phyloP scores from a whole-genome alignment of 2,888 invertebrate genomes.

The Hypolimnas misippus region DNA sequence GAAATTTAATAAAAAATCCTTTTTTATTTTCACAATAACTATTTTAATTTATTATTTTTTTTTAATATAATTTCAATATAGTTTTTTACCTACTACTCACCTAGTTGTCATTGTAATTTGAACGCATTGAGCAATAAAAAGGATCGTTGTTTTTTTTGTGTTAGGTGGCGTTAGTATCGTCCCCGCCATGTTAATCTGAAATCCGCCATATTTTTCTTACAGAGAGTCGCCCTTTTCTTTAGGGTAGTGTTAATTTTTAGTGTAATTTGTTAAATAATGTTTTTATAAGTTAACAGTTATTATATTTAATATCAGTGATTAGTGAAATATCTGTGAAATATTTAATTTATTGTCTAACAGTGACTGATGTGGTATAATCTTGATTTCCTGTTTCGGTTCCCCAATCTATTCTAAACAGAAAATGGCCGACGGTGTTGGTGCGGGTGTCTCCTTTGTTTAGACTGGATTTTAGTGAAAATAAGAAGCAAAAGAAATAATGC shows the following conservation, averaged over 20 bases:
- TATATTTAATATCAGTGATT: slow-evolving; percentile 68
- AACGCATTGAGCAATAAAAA: slow-evolving; percentile 45
- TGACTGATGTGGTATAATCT: slow-evolving; percentile 68
- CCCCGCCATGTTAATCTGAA: slow-evolving; percentile 71
- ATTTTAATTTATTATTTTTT: no score
- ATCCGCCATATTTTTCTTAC: slow-evolving; percentile 79
- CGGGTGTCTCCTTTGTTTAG: slow-evolving; percentile 93
- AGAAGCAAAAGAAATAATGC: slow-evolving; percentile 89
- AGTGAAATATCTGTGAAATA: slow-evolving; percentile 63
- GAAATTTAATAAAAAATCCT: no score
- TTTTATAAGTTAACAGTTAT: slow-evolving; percentile 70
- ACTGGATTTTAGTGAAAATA: slow-evolving; percentile 83
- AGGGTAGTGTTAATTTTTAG: slow-evolving; percentile 71
- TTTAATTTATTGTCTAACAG: slow-evolving; percentile 52
- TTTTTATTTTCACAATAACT: no score
- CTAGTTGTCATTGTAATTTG: slow-evolving; percentile 23
- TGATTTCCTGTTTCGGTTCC: slow-evolving; percentile 75
- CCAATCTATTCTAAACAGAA: slow-evolving; percentile 87
- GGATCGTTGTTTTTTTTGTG: slow-evolving; percentile 42
- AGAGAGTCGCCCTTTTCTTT: slow-evolving; percentile 75
- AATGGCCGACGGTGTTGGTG: slow-evolving; percentile 92
- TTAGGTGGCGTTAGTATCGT: slow-evolving; percentile 62
- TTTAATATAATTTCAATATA: no score
- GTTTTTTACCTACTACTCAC: no score
- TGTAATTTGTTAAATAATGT: slow-evolving; percentile 70